A percentile compares a stretch with the other conserved stretches of the same genome.
Evolutionary conservation across 2,888 invertebrate genomes (phyloP).

Genomic region (Entomobrya proxima): DNA sequence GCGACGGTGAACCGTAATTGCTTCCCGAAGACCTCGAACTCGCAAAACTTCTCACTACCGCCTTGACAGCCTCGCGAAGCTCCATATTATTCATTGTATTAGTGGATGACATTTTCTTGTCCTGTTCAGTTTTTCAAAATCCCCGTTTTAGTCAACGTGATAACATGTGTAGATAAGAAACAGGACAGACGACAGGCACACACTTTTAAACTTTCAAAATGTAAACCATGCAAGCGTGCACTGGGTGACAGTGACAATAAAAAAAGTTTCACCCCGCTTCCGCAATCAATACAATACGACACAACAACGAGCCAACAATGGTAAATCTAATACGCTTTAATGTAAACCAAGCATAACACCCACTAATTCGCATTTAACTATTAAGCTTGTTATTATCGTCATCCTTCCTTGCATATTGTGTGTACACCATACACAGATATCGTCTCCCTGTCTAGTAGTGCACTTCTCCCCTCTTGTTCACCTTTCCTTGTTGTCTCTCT

Average conservation of each 20-base stretch:
- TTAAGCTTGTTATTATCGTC: neutral
- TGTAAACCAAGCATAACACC: neutral
- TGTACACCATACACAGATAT: neutral
- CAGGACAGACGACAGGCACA: neutral
- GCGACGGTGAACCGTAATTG: conserved; percentile 49
- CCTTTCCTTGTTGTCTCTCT: conserved; percentile 2
- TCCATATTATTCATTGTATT: conserved; percentile 61
- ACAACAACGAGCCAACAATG: too few relatives aligned
- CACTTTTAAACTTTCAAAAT: neutral
- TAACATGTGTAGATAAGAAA: neutral
- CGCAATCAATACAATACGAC: too few relatives aligned
- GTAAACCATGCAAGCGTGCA: neutral
- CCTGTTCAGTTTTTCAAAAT: too few relatives aligned
- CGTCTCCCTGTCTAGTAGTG: conserved; percentile 3
- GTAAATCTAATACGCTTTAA: neutral
- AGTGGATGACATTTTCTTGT: conserved; percentile 10
- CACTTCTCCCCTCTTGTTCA: neutral
- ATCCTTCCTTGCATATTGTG: neutral
- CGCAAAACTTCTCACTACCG: conserved; percentile 85
- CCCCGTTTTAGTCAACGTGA: too few relatives aligned
- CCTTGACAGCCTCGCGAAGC: conserved; percentile 85
- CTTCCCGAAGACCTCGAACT: conserved; percentile 79
- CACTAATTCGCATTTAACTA: neutral
- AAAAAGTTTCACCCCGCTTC: neutral
- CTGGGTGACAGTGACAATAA: neutral